Conservation (phyloP, 92 coral and sea anemone genomes). For the Isaurus tuberculatus region DNA sequence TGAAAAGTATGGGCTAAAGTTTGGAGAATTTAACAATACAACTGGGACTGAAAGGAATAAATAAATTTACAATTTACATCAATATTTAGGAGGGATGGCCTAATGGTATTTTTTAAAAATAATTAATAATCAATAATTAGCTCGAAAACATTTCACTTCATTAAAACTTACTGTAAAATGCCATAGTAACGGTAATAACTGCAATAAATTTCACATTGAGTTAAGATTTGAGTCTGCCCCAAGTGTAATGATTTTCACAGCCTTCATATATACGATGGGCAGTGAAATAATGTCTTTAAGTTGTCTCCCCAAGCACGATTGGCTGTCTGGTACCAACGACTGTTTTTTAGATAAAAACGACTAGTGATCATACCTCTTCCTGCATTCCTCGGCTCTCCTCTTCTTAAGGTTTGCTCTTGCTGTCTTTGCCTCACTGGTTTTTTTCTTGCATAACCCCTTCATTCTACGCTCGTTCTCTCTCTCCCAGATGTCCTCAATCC, state of each 20-base stretch:
- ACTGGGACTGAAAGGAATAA: too few species aligned
- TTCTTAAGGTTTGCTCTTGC: constrained; percentile 5
- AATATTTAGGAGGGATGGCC: constrained; percentile 2
- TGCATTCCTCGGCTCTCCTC: not conserved
- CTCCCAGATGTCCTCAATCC: too few species aligned
- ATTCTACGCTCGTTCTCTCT: not conserved
- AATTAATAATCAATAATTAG: not conserved
- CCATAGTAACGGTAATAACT: not conserved
- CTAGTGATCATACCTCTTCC: not conserved
- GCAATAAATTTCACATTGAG: not conserved
- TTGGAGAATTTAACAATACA: too few species aligned
- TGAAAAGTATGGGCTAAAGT: too few species aligned
- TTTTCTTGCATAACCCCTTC: not conserved
- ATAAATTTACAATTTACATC: not conserved
- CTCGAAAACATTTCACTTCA: not conserved
- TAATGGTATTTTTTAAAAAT: not conserved
- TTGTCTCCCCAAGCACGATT: not conserved
- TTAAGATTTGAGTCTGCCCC: constrained; percentile 5
- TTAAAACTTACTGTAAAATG: not conserved
- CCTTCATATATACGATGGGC: not conserved
- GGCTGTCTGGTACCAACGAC: not conserved
- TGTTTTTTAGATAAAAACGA: not conserved
- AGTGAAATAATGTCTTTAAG: not conserved
- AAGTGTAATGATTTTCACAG: not conserved
- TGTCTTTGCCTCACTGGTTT: not conserved